Conservation (phyloP, 2,113 vertebrate species). For the Hippopotamus amphibius region DNA sequence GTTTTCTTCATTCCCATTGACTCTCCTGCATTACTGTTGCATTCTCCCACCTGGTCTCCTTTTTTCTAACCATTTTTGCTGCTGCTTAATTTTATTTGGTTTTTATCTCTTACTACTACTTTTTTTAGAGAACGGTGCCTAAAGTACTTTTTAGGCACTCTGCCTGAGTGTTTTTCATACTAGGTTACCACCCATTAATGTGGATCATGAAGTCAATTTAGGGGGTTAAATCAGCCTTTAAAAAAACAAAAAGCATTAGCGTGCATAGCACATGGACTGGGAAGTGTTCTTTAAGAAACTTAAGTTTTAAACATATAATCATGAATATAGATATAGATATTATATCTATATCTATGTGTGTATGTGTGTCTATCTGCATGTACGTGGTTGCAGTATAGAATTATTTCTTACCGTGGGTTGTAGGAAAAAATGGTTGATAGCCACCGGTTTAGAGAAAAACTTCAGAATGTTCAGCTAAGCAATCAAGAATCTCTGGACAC, state of each 20-base stretch:
- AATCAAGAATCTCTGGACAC: neutral
- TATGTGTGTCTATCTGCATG: neutral
- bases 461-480: neutral
- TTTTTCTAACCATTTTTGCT: conserved; percentile 15
- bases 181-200: neutral
- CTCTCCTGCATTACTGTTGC: neutral
- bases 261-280: neutral
- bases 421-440: neutral
- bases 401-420: neutral
- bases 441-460: neutral
- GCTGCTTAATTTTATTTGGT: conserved; percentile 23
- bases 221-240: neutral
- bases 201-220: conserved; percentile 36
- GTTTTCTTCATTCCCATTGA: neutral
- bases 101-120: neutral
- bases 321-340: neutral
- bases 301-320: conserved; percentile 32
- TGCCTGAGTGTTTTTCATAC: neutral
- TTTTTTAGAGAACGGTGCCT: conserved; percentile 10
- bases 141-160: neutral
- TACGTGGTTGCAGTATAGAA: neutral
- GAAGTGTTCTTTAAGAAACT: conserved; percentile 45
- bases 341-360: neutral
- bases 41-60: neutral
- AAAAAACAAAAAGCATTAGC: conserved; percentile 44